These are phyloP conservation scores for Elanus axillaris DNA, from an alignment of 2,113 vertebrate genomes.

Conservation along the genomic window DNA sequence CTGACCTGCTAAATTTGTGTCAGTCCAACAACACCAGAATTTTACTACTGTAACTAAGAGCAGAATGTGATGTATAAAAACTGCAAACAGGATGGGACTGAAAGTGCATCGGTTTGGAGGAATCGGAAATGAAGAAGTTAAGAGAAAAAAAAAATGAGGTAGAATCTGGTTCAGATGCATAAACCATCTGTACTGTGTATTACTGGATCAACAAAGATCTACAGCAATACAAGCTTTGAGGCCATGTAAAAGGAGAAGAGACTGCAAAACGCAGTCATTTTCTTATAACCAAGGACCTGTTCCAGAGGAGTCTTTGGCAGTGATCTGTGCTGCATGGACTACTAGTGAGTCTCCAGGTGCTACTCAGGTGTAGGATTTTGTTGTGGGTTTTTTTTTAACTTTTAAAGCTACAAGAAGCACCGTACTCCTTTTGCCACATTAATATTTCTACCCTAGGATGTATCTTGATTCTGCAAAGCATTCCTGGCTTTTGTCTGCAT, in stretches of 20 bases:
- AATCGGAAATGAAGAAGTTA: not conserved
- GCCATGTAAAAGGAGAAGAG: not conserved
- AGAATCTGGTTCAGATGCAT: conserved; percentile 14
- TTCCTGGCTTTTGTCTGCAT: not conserved
- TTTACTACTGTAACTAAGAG: not conserved
- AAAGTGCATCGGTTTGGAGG: not conserved
- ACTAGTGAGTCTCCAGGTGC: not conserved
- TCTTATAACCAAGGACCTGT: not conserved
- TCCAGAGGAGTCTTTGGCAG: not conserved
- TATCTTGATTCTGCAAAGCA: not conserved
- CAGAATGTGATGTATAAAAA: not conserved
- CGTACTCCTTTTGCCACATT: not conserved
- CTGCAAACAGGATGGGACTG: not conserved
- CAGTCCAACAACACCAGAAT: not conserved
- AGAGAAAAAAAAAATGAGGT: not conserved
- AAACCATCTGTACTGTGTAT: conserved; percentile 1
- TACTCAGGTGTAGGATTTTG: not conserved
- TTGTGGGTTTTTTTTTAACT: not conserved
- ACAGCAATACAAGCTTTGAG: not conserved
- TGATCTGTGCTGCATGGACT: not conserved
- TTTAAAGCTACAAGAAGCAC: not conserved
- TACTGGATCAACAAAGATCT: not conserved
- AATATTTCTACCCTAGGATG: not conserved
- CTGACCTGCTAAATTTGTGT: not conserved
- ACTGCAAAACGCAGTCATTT: not conserved